Evolutionary conservation across 2,113 vertebrate species (phyloP).

Genomic region (Neomonachus schauinslandi): DNA sequence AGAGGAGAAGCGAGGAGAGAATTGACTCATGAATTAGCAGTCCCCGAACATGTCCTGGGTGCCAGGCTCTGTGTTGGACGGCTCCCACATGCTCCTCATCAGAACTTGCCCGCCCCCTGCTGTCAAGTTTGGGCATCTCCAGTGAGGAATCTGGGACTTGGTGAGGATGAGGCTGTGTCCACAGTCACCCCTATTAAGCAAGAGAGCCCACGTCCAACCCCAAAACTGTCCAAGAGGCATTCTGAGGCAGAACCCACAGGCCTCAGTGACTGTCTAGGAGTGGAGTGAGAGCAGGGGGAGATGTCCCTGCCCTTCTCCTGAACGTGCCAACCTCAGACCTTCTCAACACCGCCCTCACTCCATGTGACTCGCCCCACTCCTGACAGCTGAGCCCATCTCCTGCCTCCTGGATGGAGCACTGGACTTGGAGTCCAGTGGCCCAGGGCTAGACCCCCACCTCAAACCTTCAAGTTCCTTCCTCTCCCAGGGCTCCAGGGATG

Average conservation of each 20-base stretch:
- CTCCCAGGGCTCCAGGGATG: not conserved
- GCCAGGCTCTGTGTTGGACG: not conserved
- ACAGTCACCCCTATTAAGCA: not conserved
- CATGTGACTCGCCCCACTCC: not conserved
- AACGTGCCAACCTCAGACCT: not conserved
- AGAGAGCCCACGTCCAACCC: not conserved
- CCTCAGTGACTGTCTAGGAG: fast-evolving
- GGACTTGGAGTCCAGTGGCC: not conserved
- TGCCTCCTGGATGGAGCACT: not conserved
- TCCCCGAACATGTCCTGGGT: not conserved
- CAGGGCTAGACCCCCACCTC: not conserved
- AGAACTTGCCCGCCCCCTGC: not conserved
- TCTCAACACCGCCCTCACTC: fast-evolving
- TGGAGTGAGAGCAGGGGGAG: not conserved
- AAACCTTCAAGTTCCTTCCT: not conserved
- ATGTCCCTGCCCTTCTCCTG: not conserved
- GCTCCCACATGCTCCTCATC: not conserved
- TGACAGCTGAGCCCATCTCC: not conserved
- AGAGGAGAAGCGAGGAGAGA: not conserved
- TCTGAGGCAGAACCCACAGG: not conserved
- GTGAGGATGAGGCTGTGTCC: not conserved
- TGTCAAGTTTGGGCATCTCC: not conserved
- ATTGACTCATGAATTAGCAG: too few relatives aligned
- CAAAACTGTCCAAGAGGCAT: not conserved
- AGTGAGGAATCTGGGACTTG: not conserved